Percentiles rank a stretch among this genome's conserved stretches.
These are phyloP conservation scores for Erynnis tages DNA, from an alignment of 2,888 invertebrate genomes.

Conservation along the genomic window DNA sequence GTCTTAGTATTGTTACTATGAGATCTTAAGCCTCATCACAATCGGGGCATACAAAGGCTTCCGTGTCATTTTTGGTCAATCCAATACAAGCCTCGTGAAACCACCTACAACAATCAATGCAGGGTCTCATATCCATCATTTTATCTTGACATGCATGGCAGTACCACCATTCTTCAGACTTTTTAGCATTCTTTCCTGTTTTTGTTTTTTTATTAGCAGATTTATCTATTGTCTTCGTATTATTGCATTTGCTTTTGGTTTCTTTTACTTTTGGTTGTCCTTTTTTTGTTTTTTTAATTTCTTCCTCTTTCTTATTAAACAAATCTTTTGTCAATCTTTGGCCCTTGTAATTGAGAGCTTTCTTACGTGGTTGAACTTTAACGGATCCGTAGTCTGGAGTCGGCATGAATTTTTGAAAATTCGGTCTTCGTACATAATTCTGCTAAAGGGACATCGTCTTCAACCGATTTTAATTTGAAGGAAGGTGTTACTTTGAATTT, in stretches of 20 bases:
- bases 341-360: slow-evolving; percentile 35
- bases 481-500: too few species aligned
- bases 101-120: slow-evolving; percentile 34
- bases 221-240: slow-evolving; percentile 23
- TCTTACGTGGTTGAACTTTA: slow-evolving; percentile 34
- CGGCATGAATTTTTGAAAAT: slow-evolving; percentile 38
- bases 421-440: slow-evolving; percentile 32
- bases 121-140: slow-evolving; percentile 35
- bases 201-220: slow-evolving; percentile 25
- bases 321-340: slow-evolving; percentile 35
- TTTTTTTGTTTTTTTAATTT: slow-evolving; percentile 26
- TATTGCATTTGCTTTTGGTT: too few species aligned
- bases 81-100: too few species aligned
- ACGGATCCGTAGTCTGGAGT: slow-evolving; percentile 36
- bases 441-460: slow-evolving; percentile 34
- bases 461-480: too few species aligned
- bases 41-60: slow-evolving; percentile 33
- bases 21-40: too few species aligned
- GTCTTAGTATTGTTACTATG: too few species aligned
- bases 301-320: slow-evolving; percentile 35
- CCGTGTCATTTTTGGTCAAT: slow-evolving; percentile 31
- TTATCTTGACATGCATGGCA: slow-evolving; percentile 15
- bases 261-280: slow-evolving; percentile 30
- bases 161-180: slow-evolving; percentile 26
- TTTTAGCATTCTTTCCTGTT: neutral